These are phyloP conservation scores for Tenthredo scrophulariae DNA, from an alignment of 2,888 invertebrate genomes.

Conservation along the genomic window DNA sequence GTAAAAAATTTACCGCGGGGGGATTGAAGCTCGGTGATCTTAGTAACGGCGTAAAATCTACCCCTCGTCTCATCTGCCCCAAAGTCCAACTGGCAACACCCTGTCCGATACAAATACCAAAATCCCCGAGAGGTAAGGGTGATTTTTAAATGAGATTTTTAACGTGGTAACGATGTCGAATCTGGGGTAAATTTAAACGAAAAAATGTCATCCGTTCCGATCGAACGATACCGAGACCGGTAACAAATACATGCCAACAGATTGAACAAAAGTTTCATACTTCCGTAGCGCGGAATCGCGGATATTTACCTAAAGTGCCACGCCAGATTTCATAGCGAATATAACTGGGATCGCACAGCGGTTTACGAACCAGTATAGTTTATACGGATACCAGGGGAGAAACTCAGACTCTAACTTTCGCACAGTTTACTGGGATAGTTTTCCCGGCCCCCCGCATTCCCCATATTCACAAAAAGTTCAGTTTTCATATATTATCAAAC, in stretches of 20 bases:
- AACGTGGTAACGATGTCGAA: background rate
- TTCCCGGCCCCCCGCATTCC: background rate
- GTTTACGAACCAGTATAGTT: constrained; percentile 16
- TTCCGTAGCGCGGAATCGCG: background rate
- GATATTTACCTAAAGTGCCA: constrained; percentile 42
- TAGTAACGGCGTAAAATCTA: background rate
- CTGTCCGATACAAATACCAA: background rate
- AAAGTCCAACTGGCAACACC: constrained; percentile 7
- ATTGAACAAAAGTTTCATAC: constrained; percentile 45
- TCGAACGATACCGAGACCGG: background rate
- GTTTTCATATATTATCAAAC: constrained; percentile 31
- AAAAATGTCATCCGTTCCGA: background rate
- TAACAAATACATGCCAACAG: background rate
- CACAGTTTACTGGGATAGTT: constrained; percentile 13
- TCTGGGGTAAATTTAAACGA: background rate
- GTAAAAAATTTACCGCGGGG: background rate
- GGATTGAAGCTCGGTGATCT: background rate
- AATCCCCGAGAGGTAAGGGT: background rate
- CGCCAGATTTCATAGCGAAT: constrained; percentile 13
- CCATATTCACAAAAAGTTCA: constrained; percentile 13
- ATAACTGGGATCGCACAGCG: background rate
- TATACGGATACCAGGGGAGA: constrained; percentile 18
- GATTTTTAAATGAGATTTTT: background rate
- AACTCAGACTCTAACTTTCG: background rate
- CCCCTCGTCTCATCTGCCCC: background rate